Evolutionary conservation across 2,113 vertebrate genomes (phyloP).

Genomic region (Oceanodroma tethys): DNA sequence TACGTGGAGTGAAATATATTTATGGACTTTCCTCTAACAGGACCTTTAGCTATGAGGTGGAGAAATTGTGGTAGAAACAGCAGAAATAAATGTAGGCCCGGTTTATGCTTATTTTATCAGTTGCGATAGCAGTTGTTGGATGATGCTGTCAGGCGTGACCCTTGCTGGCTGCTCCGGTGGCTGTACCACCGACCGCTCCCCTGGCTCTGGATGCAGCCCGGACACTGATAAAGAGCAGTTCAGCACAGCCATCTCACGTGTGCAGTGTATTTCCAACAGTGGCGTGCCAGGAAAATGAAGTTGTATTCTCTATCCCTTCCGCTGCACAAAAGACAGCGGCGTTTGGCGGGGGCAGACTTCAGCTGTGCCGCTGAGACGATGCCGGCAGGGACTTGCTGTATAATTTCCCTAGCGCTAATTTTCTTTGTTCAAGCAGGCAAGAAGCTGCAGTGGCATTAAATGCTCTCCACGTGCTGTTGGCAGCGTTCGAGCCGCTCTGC

Average conservation of each 20-base stretch:
- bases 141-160: not conserved
- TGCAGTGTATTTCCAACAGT: not conserved
- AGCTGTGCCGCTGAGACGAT: not conserved
- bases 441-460: not conserved
- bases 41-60: not conserved
- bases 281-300: not conserved
- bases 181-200: not conserved
- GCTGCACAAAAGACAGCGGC: not conserved
- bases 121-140: not conserved
- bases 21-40: not conserved
- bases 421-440: not conserved
- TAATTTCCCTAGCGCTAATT: not conserved
- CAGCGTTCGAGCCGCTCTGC: not conserved
- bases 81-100: not conserved
- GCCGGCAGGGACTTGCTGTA: not conserved
- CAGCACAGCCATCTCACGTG: not conserved
- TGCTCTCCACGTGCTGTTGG: not conserved
- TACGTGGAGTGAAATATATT: not conserved
- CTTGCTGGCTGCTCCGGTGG: not conserved
- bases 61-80: not conserved
- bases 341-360: rapidly evolving
- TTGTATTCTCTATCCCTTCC: not conserved
- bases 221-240: too few species aligned
- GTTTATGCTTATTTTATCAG: not conserved
- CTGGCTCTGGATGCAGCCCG: not conserved